These are phyloP conservation scores for Rhynchomys soricoides DNA, from an alignment of 2,113 vertebrate genomes.

Conservation along the genomic window DNA sequence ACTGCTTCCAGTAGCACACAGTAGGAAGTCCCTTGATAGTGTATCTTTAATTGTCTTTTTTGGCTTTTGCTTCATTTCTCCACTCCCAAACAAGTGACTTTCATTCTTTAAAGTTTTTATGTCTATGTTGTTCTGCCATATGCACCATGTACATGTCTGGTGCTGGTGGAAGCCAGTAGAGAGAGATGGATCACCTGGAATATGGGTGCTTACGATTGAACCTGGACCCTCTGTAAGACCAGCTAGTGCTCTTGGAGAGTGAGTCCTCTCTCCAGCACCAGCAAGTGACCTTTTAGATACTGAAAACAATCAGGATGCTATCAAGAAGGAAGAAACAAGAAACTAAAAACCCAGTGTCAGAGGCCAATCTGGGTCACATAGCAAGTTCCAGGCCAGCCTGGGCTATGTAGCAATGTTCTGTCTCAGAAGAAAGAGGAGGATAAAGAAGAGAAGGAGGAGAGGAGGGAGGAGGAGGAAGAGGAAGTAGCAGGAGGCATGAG, in stretches of 20 bases:
- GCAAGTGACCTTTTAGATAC: background rate
- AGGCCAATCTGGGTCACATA: background rate
- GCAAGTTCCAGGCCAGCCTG: background rate
- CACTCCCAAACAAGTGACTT: conserved; percentile 8
- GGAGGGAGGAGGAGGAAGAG: no score
- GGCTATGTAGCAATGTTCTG: background rate
- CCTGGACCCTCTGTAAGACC: background rate
- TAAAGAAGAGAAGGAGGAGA: background rate
- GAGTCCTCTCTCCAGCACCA: background rate
- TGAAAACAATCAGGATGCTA: conserved; percentile 34
- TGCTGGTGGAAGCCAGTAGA: background rate
- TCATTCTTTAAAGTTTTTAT: background rate
- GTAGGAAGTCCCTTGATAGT: background rate
- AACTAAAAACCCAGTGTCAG: background rate
- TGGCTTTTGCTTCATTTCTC: conserved; percentile 31
- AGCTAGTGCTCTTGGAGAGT: background rate
- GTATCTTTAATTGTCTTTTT: background rate
- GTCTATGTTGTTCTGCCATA: background rate
- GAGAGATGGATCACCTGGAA: background rate
- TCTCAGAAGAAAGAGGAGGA: background rate
- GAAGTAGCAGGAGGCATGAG: background rate
- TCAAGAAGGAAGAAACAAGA: background rate
- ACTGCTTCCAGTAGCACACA: background rate
- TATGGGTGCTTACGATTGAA: background rate
- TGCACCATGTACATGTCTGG: background rate